Evolutionary conservation across 1,140 invertebrate species (phyloP).

Genomic region (Lerema accius): DNA sequence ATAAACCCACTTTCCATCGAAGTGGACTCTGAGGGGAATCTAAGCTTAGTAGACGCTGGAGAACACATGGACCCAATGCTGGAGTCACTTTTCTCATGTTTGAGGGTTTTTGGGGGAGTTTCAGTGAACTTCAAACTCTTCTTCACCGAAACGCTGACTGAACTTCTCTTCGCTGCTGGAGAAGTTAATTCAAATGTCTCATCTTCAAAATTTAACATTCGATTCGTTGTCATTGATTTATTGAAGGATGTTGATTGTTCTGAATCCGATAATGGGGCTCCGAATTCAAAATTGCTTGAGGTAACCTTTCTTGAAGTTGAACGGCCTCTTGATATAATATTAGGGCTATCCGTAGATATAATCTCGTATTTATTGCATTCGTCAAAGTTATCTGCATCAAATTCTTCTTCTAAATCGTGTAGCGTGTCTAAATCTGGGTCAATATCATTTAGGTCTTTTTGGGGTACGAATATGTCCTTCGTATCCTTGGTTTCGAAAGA

Average conservation of each 20-base stretch:
- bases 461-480: constrained; percentile 59
- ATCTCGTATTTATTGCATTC: constrained; percentile 80
- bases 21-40: constrained; percentile 64
- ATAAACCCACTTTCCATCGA: constrained; percentile 75
- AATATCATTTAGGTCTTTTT: constrained; percentile 44
- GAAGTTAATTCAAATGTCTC: constrained; percentile 67
- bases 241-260: constrained; percentile 75
- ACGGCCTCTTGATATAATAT: constrained; percentile 69
- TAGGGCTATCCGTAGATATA: constrained; percentile 77
- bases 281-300: constrained; percentile 70
- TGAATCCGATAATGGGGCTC: constrained; percentile 67
- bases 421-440: constrained; percentile 60
- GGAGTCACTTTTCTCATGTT: constrained; percentile 63
- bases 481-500: constrained; percentile 35
- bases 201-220: constrained; percentile 69
- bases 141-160: constrained; percentile 55
- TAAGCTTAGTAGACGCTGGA: constrained; percentile 42
- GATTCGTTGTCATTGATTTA: constrained; percentile 49
- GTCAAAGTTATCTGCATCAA: constrained; percentile 65
- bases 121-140: constrained; percentile 69
- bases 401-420: constrained; percentile 76
- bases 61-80: constrained; percentile 59
- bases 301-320: constrained; percentile 59
- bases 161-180: constrained; percentile 48
- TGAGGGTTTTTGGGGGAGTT: constrained; percentile 55